Base-by-base conservation (phyloP, 2,888 invertebrate genomes). In the Spodoptera littoralis region DNA sequence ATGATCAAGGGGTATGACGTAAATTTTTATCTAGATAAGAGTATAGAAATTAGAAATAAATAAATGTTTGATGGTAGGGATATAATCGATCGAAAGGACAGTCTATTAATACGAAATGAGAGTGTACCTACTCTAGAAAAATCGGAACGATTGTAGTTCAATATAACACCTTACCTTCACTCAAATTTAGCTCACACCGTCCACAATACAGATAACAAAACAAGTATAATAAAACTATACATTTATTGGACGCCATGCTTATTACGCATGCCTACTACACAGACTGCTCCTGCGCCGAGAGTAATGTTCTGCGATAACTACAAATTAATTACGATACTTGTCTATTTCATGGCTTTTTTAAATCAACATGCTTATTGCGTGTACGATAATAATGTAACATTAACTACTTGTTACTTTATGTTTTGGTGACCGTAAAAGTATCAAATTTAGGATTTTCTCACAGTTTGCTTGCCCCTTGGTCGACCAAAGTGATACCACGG, bases 141-240 rank as follows among this genome's bases (percentile, higher is more conserved):
- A 18, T 18, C 18, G 18, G 18, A 2, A 6, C 0, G 30, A 4
- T 36, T 9, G 9, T 5, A 36, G 8, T 9, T 36, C 36, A 36
- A 9, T 36, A 36, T 36, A 13, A 6, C 8, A 30, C 13, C 12
- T 49, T 49, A 49, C 49, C 49, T 49, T 49, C 49, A 13, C 49
- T 49, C 9, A 49, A 11, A 24, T 49, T 12, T 3, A 49, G 30
- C 13, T 49, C 27, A 30, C 30, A 27, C 36, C 22, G 4, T 9
- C 27, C 49, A 30, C 30, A 30, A n/a, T n/a, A 30, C n/a, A 49
- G 9, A 8, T 9, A 49, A 49, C 30, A 30, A 30, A 36, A 13
- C 12, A 49, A 12, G 48, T 27, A 49, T 13, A 49, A n/a, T n/a
- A 49, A 36, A 49, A 49, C 49, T 27, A 49, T n/a, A 30, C 30